Conservation (phyloP, 2,113 vertebrate species). For the Indicator indicator region DNA sequence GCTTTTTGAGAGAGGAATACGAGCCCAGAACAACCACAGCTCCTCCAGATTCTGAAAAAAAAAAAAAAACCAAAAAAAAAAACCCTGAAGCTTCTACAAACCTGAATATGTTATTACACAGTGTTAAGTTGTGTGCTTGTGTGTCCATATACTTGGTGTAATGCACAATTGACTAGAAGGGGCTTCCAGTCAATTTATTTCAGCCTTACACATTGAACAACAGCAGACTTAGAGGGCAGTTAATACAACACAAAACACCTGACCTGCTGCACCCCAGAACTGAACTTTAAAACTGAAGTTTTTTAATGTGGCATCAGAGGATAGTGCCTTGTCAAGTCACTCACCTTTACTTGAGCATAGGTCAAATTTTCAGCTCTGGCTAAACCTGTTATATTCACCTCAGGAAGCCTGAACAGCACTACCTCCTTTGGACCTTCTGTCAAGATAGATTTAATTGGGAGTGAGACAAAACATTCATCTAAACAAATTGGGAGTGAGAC, state of each 20-base stretch:
- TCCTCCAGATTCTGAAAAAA: background rate
- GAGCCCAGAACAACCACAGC: background rate
- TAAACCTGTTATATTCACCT: background rate
- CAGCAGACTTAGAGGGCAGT: background rate
- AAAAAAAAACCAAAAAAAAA: background rate
- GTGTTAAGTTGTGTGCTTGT: background rate
- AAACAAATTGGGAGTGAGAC: background rate
- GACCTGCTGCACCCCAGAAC: background rate
- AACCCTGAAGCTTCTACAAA: background rate
- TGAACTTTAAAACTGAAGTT: background rate
- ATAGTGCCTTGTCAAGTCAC: background rate
- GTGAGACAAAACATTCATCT: background rate
- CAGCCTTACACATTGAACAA: background rate
- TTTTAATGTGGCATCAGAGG: background rate
- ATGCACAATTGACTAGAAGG: background rate
- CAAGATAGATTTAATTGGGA: background rate
- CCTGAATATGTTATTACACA: background rate
- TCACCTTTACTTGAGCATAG: background rate
- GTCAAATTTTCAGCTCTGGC: background rate
- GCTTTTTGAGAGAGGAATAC: background rate
- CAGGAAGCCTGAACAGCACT: background rate
- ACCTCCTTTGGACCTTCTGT: accelerated
- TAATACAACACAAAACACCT: background rate
- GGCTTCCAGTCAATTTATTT: background rate
- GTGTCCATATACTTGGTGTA: background rate